Evolutionary conservation across 2,797 vertebrate genomes (phyloP).

Genomic region (Pseudochromis fuscus): DNA sequence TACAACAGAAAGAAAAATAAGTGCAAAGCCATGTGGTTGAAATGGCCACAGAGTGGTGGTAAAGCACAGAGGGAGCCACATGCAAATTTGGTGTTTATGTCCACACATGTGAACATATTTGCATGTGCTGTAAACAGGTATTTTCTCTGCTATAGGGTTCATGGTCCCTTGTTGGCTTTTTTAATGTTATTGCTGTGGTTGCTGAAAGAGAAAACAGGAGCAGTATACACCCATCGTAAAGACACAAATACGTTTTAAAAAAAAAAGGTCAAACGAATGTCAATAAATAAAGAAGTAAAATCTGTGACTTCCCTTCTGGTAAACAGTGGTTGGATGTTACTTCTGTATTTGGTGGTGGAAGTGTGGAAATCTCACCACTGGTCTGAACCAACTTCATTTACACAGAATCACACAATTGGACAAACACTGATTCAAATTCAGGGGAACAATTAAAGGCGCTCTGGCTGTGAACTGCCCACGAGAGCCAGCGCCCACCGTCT

Average conservation of each 20-base stretch:
- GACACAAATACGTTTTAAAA: background rate
- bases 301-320: background rate
- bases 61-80: slow-evolving; percentile 14
- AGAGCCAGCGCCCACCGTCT: slow-evolving; percentile 22
- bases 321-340: too few species aligned
- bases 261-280: slow-evolving; percentile 1
- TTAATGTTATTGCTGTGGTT: slow-evolving; percentile 8
- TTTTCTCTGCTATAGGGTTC: background rate
- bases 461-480: slow-evolving; percentile 14
- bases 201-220: slow-evolving; percentile 19
- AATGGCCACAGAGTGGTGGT: slow-evolving; percentile 39
- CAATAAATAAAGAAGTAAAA: background rate
- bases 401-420: too few species aligned
- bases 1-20: slow-evolving; percentile 2
- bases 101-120: slow-evolving; percentile 31
- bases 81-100: slow-evolving; percentile 19
- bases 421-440: slow-evolving; percentile 14
- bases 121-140: slow-evolving; percentile 39
- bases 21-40: slow-evolving; percentile 6
- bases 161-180: slow-evolving; percentile 6
- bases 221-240: too few species aligned
- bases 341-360: too few species aligned
- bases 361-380: too few species aligned
- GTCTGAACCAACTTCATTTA: too few species aligned
- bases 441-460: background rate